Evolutionary conservation across 2,113 vertebrate species (phyloP).

Genomic region (Callipepla californica): DNA sequence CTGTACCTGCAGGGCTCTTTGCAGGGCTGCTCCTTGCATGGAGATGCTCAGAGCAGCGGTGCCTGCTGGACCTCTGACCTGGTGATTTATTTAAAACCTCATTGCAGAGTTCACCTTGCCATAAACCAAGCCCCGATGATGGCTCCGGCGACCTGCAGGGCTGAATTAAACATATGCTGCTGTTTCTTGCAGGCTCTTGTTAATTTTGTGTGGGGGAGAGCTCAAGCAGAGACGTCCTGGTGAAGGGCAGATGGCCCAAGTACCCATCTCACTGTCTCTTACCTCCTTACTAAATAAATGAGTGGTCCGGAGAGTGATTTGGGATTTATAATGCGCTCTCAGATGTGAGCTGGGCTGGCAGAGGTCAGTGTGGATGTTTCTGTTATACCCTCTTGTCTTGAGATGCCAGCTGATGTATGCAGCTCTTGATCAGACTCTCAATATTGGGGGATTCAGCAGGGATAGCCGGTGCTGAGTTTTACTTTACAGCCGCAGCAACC

Average conservation of each 20-base stretch:
- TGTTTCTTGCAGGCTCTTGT: neutral
- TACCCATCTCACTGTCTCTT: neutral
- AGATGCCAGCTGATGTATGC: neutral
- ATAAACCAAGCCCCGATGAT: neutral
- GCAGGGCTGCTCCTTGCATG: neutral
- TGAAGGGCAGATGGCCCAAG: conserved; percentile 17
- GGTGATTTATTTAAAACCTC: conserved; percentile 22
- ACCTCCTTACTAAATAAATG: conserved; percentile 41
- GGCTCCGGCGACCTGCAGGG: conserved; percentile 7
- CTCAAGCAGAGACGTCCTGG: neutral
- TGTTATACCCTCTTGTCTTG: neutral
- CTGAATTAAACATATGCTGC: conserved; percentile 38
- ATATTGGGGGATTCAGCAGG: conserved; percentile 37
- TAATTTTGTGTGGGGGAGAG: conserved; percentile 20
- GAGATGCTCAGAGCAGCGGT: neutral
- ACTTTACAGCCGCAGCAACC: neutral
- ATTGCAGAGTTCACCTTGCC: fast-evolving
- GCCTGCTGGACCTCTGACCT: neutral
- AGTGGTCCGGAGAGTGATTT: conserved; percentile 14
- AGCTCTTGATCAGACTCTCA: neutral
- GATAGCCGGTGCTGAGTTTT: neutral
- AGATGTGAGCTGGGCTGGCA: neutral
- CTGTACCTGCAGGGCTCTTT: neutral
- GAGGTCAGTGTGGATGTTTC: neutral
- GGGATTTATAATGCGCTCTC: neutral